These are phyloP conservation scores for Terrapene triunguis DNA, from an alignment of 2,113 vertebrate species.

Conservation along the genomic window DNA sequence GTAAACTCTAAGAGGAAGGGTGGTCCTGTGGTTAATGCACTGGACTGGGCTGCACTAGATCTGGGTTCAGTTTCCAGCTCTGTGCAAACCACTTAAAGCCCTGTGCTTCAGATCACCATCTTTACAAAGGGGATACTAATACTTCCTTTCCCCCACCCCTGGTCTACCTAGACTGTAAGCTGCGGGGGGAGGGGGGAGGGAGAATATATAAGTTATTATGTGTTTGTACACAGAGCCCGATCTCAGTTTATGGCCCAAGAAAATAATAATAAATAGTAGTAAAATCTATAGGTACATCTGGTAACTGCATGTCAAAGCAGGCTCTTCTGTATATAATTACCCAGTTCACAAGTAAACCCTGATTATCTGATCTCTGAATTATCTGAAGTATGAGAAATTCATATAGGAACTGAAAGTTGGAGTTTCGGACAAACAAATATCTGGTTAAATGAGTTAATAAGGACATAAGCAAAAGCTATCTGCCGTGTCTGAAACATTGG, in stretches of 20 bases:
- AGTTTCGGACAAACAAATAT: too few species aligned
- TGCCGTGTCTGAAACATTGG: neutral
- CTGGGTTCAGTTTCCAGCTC: neutral
- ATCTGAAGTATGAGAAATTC: neutral
- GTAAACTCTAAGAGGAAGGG: neutral
- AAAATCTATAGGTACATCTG: neutral
- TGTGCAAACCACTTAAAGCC: neutral
- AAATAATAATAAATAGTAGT: neutral
- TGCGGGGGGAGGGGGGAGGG: accelerated
- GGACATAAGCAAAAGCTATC: slow-evolving; percentile 18
- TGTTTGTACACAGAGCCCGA: neutral
- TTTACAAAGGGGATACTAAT: neutral
- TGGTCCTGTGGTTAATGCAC: neutral
- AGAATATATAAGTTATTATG: neutral
- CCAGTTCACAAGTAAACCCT: neutral
- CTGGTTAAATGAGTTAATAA: neutral
- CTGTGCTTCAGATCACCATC: neutral
- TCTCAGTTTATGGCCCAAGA: neutral
- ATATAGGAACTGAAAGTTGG: neutral
- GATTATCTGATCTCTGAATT: neutral
- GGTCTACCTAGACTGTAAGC: neutral
- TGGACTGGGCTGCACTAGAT: neutral
- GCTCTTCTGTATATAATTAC: neutral
- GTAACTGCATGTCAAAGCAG: neutral
- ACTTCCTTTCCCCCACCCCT: neutral